phyloP scores from a whole-genome alignment of 2,113 vertebrate species.

The Mormoops blainvillei region DNA sequence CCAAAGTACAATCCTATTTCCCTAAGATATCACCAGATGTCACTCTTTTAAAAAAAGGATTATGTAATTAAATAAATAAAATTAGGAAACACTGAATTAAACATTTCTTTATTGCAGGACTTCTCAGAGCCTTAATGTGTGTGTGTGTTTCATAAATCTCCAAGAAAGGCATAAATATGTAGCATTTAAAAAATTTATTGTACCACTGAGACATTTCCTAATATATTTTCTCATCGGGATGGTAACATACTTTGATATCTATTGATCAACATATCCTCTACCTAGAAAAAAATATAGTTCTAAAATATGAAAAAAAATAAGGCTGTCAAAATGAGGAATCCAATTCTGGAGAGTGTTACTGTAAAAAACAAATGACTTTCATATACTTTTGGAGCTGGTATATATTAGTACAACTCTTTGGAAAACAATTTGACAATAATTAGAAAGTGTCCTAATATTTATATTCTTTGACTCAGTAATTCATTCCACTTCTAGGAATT shows the following conservation, averaged over 20 bases:
- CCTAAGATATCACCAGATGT: background rate
- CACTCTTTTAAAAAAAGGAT: background rate
- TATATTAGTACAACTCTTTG: background rate
- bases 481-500: background rate
- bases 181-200: background rate
- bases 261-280: background rate
- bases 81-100: background rate
- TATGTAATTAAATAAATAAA: slow-evolving; percentile 4
- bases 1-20: background rate
- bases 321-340: background rate
- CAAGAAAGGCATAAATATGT: background rate
- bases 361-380: background rate
- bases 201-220: background rate
- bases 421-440: background rate
- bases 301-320: background rate
- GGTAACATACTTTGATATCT: background rate
- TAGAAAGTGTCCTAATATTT: background rate
- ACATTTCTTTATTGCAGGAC: background rate
- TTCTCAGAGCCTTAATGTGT: background rate
- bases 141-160: background rate
- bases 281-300: background rate
- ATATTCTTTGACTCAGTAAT: background rate
- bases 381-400: background rate
- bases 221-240: background rate
- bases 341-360: background rate